Conservation (phyloP, 2,113 vertebrate species). For the Xiphophorus hellerii region DNA sequence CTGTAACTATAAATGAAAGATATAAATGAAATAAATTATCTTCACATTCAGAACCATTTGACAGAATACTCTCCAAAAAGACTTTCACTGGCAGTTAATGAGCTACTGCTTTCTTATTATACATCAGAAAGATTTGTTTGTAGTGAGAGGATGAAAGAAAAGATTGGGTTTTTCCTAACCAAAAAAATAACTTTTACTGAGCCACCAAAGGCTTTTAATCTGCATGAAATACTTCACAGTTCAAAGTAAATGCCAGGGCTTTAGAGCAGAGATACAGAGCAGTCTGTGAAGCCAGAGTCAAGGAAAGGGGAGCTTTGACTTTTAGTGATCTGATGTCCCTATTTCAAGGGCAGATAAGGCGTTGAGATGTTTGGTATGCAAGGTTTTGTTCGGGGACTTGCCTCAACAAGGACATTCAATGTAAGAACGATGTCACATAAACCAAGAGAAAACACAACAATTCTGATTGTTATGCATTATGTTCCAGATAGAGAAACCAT, state of each 20-base stretch:
- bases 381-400: not conserved
- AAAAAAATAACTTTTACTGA: conserved; percentile 48
- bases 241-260: conserved; percentile 77
- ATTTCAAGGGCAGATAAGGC: conserved; percentile 42
- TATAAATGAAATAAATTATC: conserved; percentile 3
- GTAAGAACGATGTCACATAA: not conserved
- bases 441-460: not conserved
- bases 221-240: conserved; percentile 66
- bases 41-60: not conserved
- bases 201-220: conserved; percentile 72
- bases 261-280: conserved; percentile 55
- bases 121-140: conserved; percentile 5
- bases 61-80: not conserved
- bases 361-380: not conserved
- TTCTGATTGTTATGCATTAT: not conserved
- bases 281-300: conserved; percentile 30
- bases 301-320: conserved; percentile 41
- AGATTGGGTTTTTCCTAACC: conserved; percentile 24
- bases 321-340: conserved; percentile 46
- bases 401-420: conserved; percentile 14
- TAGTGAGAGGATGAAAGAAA: not conserved
- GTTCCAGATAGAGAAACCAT: not conserved
- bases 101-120: conserved; percentile 19
- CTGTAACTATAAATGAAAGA: not conserved
- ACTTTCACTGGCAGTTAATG: conserved; percentile 5